These are phyloP conservation scores for Agriotes lineatus DNA, from an alignment of 2,888 invertebrate genomes.

Conservation along the genomic window DNA sequence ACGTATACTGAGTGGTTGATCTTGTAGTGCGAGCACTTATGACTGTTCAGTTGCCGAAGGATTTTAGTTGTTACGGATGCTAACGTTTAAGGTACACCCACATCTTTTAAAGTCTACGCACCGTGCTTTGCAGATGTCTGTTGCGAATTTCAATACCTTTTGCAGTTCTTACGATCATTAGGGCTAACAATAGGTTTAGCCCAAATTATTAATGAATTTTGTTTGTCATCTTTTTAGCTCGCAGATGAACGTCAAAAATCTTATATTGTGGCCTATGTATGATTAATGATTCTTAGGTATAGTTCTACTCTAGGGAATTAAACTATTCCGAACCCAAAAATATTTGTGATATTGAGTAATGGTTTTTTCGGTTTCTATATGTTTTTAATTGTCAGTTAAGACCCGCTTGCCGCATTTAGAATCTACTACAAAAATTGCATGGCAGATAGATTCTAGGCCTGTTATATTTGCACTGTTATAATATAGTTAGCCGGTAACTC, in stretches of 20 bases:
- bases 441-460: slow-evolving; percentile 61
- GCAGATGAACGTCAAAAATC: slow-evolving; percentile 62
- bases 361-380: slow-evolving; percentile 35
- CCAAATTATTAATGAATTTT: slow-evolving; percentile 70
- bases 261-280: slow-evolving; percentile 65
- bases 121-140: slow-evolving; percentile 30
- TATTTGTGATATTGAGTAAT: slow-evolving; percentile 46
- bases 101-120: background rate
- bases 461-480: too few species aligned
- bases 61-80: slow-evolving; percentile 36
- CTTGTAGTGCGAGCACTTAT: slow-evolving; percentile 29
- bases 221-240: slow-evolving; percentile 63
- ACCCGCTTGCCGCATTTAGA: slow-evolving; percentile 46
- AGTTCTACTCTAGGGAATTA: slow-evolving; percentile 61
- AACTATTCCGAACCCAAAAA: slow-evolving; percentile 38
- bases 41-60: slow-evolving; percentile 18
- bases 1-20: slow-evolving; percentile 48
- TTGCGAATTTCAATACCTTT: slow-evolving; percentile 37
- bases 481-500: too few species aligned
- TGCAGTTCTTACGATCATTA: slow-evolving; percentile 47
- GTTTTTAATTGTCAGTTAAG: slow-evolving; percentile 21
- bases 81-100: slow-evolving; percentile 35
- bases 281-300: slow-evolving; percentile 62
- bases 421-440: slow-evolving; percentile 59
- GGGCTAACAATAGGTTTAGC: slow-evolving; percentile 63